Evolutionary conservation across 1,140 invertebrate genomes (phyloP), one percentile per base, ranked within the genome.

Genomic region (Pissodes strobi): DNA sequence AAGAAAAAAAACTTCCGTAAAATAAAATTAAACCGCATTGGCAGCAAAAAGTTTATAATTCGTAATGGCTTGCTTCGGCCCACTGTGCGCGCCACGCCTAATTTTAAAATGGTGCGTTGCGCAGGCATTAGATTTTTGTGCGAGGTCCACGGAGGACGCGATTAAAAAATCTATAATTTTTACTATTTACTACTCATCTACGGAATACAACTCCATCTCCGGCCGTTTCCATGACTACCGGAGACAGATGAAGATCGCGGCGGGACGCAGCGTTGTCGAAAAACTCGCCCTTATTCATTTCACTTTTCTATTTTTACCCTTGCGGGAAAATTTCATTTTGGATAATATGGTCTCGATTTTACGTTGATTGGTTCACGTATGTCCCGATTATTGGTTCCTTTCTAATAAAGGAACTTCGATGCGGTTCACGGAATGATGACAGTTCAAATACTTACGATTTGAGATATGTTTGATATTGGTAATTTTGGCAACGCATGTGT

Each of bases 141-240:
- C 68, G 66, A 58, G 48, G 18, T 15, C 53, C 49, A 60, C 55
- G 46, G 59, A 56, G 61, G 52, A 56, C 39, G 55, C 69, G 67
- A 73, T 70, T 72, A 70, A 72, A 72, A 72, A 72, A 72, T 72
- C 71, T 72, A 72, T 72, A 72, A 70, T 70, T 72, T 72, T 72
- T 72, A 68, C 70, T 72, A 70, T 70, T 70, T 66, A 69, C 68
- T 69, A 69, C 68, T 69, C 68, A 62, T 69, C 68, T 69, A 66
- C 64, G 64, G 68, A 66, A 69, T 66, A 66, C 64, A 69, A 66
- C 68, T 66, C 63, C 56, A 58, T 65, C 63, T 55, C 52, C 51
- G 49, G 27, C 51, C 46, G 69, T 68, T 65, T 34, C 66, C 60
- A 70, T 63, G 66, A 41, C 49, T 49, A 69, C 67, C 48, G 10